phyloP scores from a whole-genome alignment of 2,888 invertebrate species.

The Diplolepis rosae region DNA sequence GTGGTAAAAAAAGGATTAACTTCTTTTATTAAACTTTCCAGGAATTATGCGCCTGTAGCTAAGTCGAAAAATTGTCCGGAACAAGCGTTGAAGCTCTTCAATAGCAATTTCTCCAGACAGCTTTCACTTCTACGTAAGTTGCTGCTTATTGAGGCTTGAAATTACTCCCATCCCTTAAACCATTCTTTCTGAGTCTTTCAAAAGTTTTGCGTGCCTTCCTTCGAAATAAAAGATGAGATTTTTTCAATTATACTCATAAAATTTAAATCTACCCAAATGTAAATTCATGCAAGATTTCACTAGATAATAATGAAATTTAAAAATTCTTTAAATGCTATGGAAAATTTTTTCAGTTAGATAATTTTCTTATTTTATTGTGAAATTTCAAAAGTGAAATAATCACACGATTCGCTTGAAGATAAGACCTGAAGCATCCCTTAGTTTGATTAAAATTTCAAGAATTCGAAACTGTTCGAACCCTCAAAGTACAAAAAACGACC shows the following conservation, averaged over 20 bases:
- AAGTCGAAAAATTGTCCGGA: background rate
- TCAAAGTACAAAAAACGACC: too few species aligned
- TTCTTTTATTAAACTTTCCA: background rate
- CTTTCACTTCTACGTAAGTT: conserved; percentile 15
- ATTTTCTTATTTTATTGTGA: too few species aligned
- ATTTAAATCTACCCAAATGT: background rate
- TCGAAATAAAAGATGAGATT: conserved; percentile 1
- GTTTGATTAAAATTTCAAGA: too few species aligned
- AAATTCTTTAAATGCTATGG: too few species aligned
- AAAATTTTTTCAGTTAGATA: too few species aligned
- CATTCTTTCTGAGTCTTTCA: conserved; percentile 1
- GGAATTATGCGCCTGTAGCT: background rate
- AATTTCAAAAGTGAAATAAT: too few species aligned
- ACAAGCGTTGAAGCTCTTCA: background rate
- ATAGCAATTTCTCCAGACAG: conserved; percentile 4
- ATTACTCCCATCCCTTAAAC: background rate
- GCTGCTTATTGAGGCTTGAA: conserved; percentile 8
- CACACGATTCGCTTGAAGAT: too few species aligned
- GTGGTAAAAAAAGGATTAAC: background rate
- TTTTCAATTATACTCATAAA: background rate
- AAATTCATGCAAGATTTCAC: too few species aligned
- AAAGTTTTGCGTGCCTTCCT: background rate
- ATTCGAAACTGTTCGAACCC: too few species aligned
- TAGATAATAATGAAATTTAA: too few species aligned
- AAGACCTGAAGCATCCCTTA: too few species aligned